Conservation (phyloP, 2,797 vertebrate genomes). For the Spheniscus humboldti region DNA sequence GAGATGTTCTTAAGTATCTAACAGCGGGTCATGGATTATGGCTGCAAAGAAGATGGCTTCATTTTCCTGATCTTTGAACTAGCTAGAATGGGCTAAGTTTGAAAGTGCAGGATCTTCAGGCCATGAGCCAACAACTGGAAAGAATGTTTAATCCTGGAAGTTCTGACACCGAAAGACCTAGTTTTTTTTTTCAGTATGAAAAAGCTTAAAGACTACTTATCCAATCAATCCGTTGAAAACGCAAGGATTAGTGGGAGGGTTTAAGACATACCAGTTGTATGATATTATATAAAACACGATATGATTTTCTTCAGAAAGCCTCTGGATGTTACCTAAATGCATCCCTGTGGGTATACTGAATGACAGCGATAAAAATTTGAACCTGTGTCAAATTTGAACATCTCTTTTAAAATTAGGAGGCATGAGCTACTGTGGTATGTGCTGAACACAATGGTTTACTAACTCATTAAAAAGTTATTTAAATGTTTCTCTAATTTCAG, state of each 20-base stretch:
- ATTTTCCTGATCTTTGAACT: constrained; percentile 67
- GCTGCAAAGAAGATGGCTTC: constrained; percentile 69
- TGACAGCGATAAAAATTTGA: background rate
- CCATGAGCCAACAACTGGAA: constrained; percentile 26
- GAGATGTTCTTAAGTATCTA: constrained; percentile 62
- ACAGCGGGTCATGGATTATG: constrained; percentile 60
- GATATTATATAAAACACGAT: background rate
- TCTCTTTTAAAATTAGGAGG: background rate
- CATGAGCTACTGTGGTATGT: background rate
- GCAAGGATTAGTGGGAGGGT: background rate
- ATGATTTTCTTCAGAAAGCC: background rate
- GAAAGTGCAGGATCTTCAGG: constrained; percentile 51
- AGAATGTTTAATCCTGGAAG: constrained; percentile 56
- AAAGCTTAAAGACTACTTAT: background rate
- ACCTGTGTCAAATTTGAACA: background rate
- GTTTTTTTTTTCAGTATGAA: background rate
- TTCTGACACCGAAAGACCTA: constrained; percentile 13
- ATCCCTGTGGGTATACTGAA: background rate
- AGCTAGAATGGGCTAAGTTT: constrained; percentile 27
- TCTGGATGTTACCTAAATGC: background rate
- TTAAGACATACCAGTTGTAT: background rate
- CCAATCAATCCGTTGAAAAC: background rate
- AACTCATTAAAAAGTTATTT: background rate
- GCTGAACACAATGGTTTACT: background rate
- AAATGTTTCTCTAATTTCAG: background rate